Percentiles rank a stretch among this genome's conserved stretches.
These are phyloP conservation scores for Melanostigma gelatinosum DNA, from an alignment of 2,113 vertebrate species.

Conservation along the genomic window DNA sequence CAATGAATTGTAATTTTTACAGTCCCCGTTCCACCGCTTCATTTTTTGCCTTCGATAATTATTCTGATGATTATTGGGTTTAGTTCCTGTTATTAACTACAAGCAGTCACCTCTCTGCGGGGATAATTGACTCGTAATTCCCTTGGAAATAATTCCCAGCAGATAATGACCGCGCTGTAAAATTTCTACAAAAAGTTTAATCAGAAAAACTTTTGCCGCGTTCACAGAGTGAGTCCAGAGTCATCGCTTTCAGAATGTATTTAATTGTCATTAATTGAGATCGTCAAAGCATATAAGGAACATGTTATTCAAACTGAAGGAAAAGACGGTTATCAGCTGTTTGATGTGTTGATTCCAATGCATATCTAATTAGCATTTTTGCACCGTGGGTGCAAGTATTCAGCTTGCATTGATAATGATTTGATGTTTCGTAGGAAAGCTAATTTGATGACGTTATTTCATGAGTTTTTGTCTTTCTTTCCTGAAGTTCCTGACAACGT, in stretches of 20 bases:
- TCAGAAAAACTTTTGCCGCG: conserved; percentile 21
- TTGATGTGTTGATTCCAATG: conserved; percentile 28
- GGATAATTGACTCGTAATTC: conserved; percentile 18
- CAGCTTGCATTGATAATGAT: background rate
- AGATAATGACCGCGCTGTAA: conserved; percentile 14
- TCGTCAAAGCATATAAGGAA: conserved; percentile 33
- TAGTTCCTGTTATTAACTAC: background rate
- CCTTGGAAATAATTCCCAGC: conserved; percentile 7
- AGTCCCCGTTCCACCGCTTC: background rate
- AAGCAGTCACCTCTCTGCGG: conserved; percentile 8
- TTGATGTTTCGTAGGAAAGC: background rate
- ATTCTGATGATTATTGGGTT: conserved; percentile 9
- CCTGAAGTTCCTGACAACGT: conserved; percentile 93
- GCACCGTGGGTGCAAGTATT: conserved; percentile 4
- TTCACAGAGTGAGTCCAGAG: conserved; percentile 8
- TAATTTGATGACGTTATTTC: background rate
- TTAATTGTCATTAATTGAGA: conserved; percentile 45
- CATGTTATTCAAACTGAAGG: conserved; percentile 31
- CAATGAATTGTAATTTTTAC: conserved; percentile 13
- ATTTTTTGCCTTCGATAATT: background rate
- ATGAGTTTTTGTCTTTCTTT: conserved; percentile 11
- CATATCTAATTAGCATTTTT: conserved; percentile 44
- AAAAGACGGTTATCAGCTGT: conserved; percentile 42
- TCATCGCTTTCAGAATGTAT: conserved; percentile 30
- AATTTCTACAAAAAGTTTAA: conserved; percentile 5